A percentile compares a stretch with the other conserved stretches of the same genome.
Conservation (phyloP, 2,888 invertebrate genomes). For the Iselma pallidipennis region DNA sequence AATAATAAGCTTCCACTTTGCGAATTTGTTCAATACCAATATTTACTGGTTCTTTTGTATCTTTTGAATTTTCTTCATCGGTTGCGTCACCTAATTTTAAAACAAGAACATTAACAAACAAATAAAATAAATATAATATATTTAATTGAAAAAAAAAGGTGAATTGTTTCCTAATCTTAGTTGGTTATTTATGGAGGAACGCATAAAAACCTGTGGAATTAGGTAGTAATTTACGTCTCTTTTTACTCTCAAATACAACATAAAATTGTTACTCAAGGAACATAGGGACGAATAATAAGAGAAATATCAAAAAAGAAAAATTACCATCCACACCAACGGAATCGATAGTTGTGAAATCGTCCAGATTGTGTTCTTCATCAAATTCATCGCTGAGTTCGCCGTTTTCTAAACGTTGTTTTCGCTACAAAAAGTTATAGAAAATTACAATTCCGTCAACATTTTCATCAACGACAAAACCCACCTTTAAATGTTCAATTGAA, state of each 20-base stretch:
- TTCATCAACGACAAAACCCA: conserved; percentile 47
- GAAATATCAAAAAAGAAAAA: conserved; percentile 30
- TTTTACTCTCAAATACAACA: conserved; percentile 37
- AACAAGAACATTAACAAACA: neutral
- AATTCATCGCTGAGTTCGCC: conserved; percentile 56
- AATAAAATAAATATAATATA: too few species aligned
- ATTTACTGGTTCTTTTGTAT: conserved; percentile 68
- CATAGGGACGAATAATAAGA: conserved; percentile 34
- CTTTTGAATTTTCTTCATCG: conserved; percentile 50
- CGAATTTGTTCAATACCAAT: conserved; percentile 79
- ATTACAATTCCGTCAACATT: neutral
- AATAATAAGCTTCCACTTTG: conserved; percentile 77
- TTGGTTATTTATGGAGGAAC: conserved; percentile 20
- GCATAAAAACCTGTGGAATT: conserved; percentile 21
- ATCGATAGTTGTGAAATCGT: conserved; percentile 87
- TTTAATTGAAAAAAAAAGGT: too few species aligned
- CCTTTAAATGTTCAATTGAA: conserved; percentile 80
- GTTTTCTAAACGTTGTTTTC: conserved; percentile 60
- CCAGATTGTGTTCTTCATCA: conserved; percentile 73
- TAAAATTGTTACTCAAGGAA: conserved; percentile 33
- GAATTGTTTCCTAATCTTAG: conserved; percentile 34
- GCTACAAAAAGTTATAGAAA: conserved; percentile 50
- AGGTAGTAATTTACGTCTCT: conserved; percentile 35
- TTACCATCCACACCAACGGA: conserved; percentile 83
- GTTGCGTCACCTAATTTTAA: conserved; percentile 22